These are phyloP conservation scores for Drosophila seclusa DNA, from an alignment of 2,888 invertebrate genomes.

Conservation along the genomic window DNA sequence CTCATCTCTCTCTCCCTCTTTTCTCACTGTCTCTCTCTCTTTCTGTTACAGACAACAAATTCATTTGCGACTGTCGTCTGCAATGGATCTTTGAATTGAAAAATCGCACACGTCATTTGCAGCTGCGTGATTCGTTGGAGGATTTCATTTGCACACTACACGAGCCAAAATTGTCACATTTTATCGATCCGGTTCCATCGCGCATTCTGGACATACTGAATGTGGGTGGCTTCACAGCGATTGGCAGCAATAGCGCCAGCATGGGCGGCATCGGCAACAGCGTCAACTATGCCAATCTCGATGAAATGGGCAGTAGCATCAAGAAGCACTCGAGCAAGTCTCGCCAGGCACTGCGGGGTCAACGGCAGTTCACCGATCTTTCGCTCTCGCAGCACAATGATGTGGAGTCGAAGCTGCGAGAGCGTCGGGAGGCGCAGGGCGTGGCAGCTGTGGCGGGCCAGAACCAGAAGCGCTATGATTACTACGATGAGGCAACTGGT, in stretches of 20 bases:
- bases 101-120: conserved; percentile 90
- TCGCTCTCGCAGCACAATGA: conserved; percentile 63
- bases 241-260: conserved; percentile 72
- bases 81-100: conserved; percentile 91
- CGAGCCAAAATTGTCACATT: conserved; percentile 79
- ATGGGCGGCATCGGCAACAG: conserved; percentile 65
- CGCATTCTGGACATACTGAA: conserved; percentile 77
- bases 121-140: conserved; percentile 89
- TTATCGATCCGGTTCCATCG: conserved; percentile 79
- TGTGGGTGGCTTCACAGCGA: conserved; percentile 74
- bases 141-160: conserved; percentile 90
- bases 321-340: conserved; percentile 64
- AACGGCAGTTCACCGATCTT: conserved; percentile 68
- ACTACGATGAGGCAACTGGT: conserved; percentile 60
- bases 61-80: conserved; percentile 93
- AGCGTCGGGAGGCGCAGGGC: conserved; percentile 58
- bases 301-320: conserved; percentile 51
- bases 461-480: conserved; percentile 72
- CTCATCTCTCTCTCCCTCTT: conserved; percentile 20
- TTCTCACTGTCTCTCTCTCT: conserved; percentile 20
- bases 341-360: conserved; percentile 72
- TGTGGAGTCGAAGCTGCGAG: conserved; percentile 63
- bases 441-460: conserved; percentile 57
- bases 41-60: conserved; percentile 89
- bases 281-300: conserved; percentile 62